A percentile compares a stretch with the other conserved stretches of the same genome.
Evolutionary conservation across 2,888 invertebrate genomes (phyloP).

Genomic region (Dicyrtoma fusca): DNA sequence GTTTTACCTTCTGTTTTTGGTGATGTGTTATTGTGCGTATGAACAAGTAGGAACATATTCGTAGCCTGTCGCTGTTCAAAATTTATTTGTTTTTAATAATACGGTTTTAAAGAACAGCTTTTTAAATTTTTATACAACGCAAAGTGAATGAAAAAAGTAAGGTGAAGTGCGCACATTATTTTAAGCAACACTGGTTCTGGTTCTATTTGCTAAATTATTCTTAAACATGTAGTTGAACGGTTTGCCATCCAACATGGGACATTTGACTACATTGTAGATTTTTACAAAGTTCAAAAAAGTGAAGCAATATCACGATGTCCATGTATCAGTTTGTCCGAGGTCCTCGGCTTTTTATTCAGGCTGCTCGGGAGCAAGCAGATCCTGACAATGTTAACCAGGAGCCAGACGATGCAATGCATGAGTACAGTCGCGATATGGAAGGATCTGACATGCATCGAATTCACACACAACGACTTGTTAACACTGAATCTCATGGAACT

Average conservation of each 20-base stretch:
- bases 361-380: constrained; percentile 69
- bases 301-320: constrained; percentile 61
- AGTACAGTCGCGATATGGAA: constrained; percentile 64
- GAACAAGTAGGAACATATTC: background rate
- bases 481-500: constrained; percentile 78
- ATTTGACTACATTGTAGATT: too few relatives aligned
- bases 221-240: too few relatives aligned
- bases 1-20: constrained; percentile 12
- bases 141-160: background rate
- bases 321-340: constrained; percentile 84
- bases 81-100: background rate
- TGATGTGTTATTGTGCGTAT: constrained; percentile 14
- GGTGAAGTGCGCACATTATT: background rate
- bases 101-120: too few relatives aligned
- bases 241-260: too few relatives aligned
- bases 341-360: constrained; percentile 74
- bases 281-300: background rate
- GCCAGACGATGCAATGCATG: constrained; percentile 60
- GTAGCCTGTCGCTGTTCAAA: background rate
- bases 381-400: constrained; percentile 62
- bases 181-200: background rate
- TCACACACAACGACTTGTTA: constrained; percentile 78
- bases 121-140: background rate
- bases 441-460: constrained; percentile 70
- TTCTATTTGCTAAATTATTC: background rate